Base-by-base conservation (phyloP, 2,797 vertebrate genomes). In the Lateolabrax maculatus region DNA sequence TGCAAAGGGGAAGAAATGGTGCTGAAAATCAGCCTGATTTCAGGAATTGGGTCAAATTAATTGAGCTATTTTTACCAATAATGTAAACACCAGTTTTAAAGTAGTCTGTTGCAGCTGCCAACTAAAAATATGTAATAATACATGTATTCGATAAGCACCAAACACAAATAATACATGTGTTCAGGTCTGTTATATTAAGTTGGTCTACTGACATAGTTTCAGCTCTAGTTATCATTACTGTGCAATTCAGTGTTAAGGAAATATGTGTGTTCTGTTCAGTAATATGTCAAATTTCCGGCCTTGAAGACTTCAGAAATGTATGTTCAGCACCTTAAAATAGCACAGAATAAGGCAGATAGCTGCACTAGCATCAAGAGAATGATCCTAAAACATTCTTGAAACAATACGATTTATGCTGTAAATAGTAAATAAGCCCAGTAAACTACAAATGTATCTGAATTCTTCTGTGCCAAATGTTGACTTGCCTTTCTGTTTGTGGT, bases 1-100 rank as follows among this genome's bases (percentile, higher is more conserved):
- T 77, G 81, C 67, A 71, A 82, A 82, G 58, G n/a, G 49, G 64
- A 84, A 87, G 75, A 85, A 77, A 57, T 46, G 25, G 72, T 36
- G 70, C 41, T 76, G 73, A 84, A 78, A 70, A 81, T 58, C 23
- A 44, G 23, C 58, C 25, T 36, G 56, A 84, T 88, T 83, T 75
- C 39, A 64, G 29, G 3, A 79, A 23, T 39, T 23, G 27, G 19
- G 4, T 71, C 25, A 75, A 41, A 76, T 41, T 5, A 77, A 31
- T 15, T 19, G 1, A 36, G 31, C 18, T 41, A 0, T 18, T 9
- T 39, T 13, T 31, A 25, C 16, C 9, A 58, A 5, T 49, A 9
- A 23, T 57, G 1, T 56, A 5, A 25, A 3, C 1, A 0, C 15
- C 21, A 16, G 7, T 21, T 37, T 29, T 68, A 6, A 46, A 43